Conservation (phyloP, 2,888 invertebrate genomes). For the Iselma pallidipennis region DNA sequence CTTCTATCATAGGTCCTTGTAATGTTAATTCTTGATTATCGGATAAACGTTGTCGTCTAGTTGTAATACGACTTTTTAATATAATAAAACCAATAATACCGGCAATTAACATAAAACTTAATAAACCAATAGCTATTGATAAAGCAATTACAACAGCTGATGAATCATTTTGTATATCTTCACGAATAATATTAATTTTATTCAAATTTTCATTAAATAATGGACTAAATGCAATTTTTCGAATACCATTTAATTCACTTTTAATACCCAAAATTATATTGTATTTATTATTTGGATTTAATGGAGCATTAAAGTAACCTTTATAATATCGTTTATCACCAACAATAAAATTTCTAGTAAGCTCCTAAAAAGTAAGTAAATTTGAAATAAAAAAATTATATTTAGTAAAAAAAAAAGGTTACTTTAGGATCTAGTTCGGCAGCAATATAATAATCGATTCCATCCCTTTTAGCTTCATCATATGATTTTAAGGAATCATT, state of each 20-base stretch:
- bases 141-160: conserved; percentile 53
- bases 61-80: conserved; percentile 58
- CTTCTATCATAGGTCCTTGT: conserved; percentile 79
- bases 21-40: conserved; percentile 72
- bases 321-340: conserved; percentile 78
- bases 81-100: conserved; percentile 67
- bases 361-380: conserved; percentile 52
- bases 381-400: neutral
- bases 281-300: conserved; percentile 65
- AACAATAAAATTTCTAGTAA: conserved; percentile 70
- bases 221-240: conserved; percentile 66
- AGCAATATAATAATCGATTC: conserved; percentile 78
- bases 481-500: conserved; percentile 66
- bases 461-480: conserved; percentile 67
- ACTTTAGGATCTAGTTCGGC: conserved; percentile 74
- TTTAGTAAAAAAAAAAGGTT: conserved; percentile 21
- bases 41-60: conserved; percentile 56
- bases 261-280: conserved; percentile 73
- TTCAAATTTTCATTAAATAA: conserved; percentile 43
- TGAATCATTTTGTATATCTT: conserved; percentile 52
- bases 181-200: conserved; percentile 56
- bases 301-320: conserved; percentile 75
- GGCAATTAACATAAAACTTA: conserved; percentile 66
- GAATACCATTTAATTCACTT: conserved; percentile 68
- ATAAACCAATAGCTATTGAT: conserved; percentile 70